Evolutionary conservation across 2,888 invertebrate genomes (phyloP).

Genomic region (Tethea ocularis): DNA sequence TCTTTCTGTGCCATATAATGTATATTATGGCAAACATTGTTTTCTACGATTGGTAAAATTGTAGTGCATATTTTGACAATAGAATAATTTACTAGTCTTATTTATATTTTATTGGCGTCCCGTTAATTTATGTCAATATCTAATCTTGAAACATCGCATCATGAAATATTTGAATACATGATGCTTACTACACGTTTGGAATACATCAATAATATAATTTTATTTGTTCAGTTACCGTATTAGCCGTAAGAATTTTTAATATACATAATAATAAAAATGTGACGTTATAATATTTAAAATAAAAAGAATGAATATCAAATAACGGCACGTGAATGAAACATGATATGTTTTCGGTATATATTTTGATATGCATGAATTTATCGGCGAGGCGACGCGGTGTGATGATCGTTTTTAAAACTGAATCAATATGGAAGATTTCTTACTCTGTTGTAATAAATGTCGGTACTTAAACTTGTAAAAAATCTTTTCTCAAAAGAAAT

Average conservation of each 20-base stretch:
- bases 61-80: constrained; percentile 42
- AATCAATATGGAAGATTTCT: constrained; percentile 47
- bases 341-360: constrained; percentile 74
- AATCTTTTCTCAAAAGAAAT: constrained; percentile 50
- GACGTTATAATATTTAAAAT: constrained; percentile 57
- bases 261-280: constrained; percentile 53
- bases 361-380: constrained; percentile 80
- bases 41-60: constrained; percentile 36
- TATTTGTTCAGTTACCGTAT: constrained; percentile 54
- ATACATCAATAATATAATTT: constrained; percentile 13
- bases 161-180: constrained; percentile 7
- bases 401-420: constrained; percentile 52
- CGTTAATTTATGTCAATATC: constrained; percentile 16
- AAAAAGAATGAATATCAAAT: constrained; percentile 53
- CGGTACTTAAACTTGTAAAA: constrained; percentile 70
- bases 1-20: constrained; percentile 62
- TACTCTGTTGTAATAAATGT: constrained; percentile 63
- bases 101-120: constrained; percentile 39
- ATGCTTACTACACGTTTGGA: constrained; percentile 10
- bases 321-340: constrained; percentile 48
- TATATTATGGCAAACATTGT: constrained; percentile 42
- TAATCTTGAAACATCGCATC: constrained; percentile 6
- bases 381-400: constrained; percentile 55
- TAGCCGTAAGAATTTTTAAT: constrained; percentile 58
- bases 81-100: constrained; percentile 62